Conservation (phyloP, 2,113 vertebrate genomes). For the Stigmatopora nigra region DNA sequence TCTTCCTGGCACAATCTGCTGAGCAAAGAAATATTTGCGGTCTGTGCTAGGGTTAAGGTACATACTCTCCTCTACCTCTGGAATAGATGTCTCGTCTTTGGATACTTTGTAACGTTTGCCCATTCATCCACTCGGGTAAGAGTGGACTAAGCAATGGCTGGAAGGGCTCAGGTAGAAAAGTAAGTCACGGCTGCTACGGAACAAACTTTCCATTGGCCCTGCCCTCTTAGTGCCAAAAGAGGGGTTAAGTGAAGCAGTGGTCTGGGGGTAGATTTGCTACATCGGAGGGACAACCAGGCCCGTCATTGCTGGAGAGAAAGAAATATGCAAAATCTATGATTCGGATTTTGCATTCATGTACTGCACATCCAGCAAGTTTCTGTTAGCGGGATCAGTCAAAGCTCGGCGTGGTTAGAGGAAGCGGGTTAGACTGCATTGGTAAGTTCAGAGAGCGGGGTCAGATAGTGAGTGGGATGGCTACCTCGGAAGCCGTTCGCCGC, state of each 20-base stretch:
- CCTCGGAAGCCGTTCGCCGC: slow-evolving; percentile 95
- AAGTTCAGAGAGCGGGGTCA: slow-evolving; percentile 67
- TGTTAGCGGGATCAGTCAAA: slow-evolving; percentile 47
- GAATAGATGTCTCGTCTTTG: slow-evolving; percentile 55
- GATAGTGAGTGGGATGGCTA: slow-evolving; percentile 69
- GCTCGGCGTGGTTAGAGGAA: slow-evolving; percentile 47
- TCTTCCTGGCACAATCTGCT: slow-evolving; percentile 31
- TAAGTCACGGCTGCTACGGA: slow-evolving; percentile 34
- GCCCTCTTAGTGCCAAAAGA: slow-evolving; percentile 53
- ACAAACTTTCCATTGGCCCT: slow-evolving; percentile 44
- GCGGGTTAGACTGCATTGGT: slow-evolving; percentile 65
- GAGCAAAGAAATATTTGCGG: slow-evolving; percentile 27
- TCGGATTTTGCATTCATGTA: slow-evolving; percentile 54
- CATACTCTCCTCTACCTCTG: slow-evolving; percentile 39
- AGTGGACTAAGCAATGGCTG: slow-evolving; percentile 32
- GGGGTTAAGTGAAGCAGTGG: slow-evolving; percentile 55
- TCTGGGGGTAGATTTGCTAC: slow-evolving; percentile 74
- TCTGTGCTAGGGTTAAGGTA: slow-evolving; percentile 35
- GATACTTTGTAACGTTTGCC: slow-evolving; percentile 27
- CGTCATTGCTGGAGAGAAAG: slow-evolving; percentile 87
- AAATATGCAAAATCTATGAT: slow-evolving; percentile 63
- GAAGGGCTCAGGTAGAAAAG: slow-evolving; percentile 29
- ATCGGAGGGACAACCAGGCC: slow-evolving; percentile 91
- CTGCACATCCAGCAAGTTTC: slow-evolving; percentile 57
- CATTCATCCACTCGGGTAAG: slow-evolving; percentile 38